Evolutionary conservation across 2,888 invertebrate genomes (phyloP).

Genomic region (Drosophila dives): DNA sequence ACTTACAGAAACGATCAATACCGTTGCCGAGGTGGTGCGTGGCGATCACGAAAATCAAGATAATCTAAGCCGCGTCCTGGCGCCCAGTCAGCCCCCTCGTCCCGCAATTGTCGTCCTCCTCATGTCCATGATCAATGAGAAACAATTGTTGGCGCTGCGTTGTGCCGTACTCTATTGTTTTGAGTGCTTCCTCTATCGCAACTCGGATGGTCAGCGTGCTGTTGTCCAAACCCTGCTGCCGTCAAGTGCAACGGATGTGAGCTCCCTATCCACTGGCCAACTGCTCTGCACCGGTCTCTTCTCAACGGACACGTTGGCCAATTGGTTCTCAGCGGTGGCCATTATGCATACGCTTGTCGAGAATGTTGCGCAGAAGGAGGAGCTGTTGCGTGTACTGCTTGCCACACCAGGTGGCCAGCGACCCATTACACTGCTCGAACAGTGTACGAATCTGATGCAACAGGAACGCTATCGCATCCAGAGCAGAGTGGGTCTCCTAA

Average conservation of each 20-base stretch:
- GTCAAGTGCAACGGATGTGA: constrained; percentile 91
- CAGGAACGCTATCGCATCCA: constrained; percentile 89
- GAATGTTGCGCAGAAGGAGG: constrained; percentile 94
- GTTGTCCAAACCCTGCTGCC: constrained; percentile 97
- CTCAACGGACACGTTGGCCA: constrained; percentile 93
- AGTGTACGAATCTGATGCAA: constrained; percentile 93
- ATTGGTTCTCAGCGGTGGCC: constrained; percentile 98
- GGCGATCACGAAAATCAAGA: constrained; percentile 96
- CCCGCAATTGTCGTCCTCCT: constrained; percentile 97
- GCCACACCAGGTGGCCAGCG: constrained; percentile 93
- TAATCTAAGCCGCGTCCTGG: constrained; percentile 94
- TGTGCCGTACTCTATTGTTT: constrained; percentile 99
- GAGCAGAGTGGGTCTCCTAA: constrained; percentile 94
- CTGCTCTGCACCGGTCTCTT: constrained; percentile 96
- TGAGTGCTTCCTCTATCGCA: constrained; percentile 97
- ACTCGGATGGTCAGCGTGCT: constrained; percentile 94
- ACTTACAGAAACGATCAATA: constrained; percentile 97
- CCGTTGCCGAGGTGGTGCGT: constrained; percentile 95
- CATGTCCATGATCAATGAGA: constrained; percentile 99
- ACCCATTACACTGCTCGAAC: constrained; percentile 95
- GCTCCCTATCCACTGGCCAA: constrained; percentile 92
- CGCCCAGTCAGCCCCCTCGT: constrained; percentile 96
- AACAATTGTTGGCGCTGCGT: constrained; percentile 95
- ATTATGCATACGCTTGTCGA: constrained; percentile 95
- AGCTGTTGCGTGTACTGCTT: constrained; percentile 94